Base-by-base conservation (phyloP, 2,113 vertebrate species). In the Todiramphus chloris region DNA sequence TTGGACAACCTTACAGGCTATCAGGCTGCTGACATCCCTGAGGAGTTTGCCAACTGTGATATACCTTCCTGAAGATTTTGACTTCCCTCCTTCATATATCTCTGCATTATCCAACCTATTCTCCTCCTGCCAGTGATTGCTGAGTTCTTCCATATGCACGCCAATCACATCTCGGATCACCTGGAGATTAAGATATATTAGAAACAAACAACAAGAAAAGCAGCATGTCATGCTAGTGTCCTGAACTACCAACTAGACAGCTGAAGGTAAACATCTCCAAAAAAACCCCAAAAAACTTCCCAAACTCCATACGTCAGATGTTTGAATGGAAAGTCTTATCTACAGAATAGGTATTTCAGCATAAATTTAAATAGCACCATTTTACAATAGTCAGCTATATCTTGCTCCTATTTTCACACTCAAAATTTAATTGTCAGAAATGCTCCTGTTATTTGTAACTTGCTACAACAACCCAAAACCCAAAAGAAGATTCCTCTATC, bases 91-190 rank as follows among this genome's bases (percentile, higher is more conserved):
- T 78, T 96, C 97, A 37, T 93, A 31, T 30, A 41, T 87, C n/a
- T 97, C 97, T 70, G 92, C 70, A 41, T 96, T 96, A 2, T 97
- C 97, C 94, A 97, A 44, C 82, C 64, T 96, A 4, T 63, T 94
- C 31, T 99, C 99, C 23, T 99, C 98, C 53, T 98, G 98, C 99
- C 99, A 99, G 33, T 99, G 98, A 79, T 95, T 97, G 91, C 97
- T 94, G n/a, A 99, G 98, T 79, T 99, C 99, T 74, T 98, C 98
- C 95, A 99, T 99, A 96, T 99, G 99, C 30, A 99, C 99, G 33
- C 94, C 98, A 83, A 99, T 99, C 78, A 99, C 99, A 84, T 99
- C 99, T 64, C 99, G 98, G 83, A 99, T 99, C 53, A 99, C 99
- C 99, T 99, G 79, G 6, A 83, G 35, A 88, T 58, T 13, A 90